Evolutionary conservation across 2,888 invertebrate genomes (phyloP).

Genomic region (Leptopilina drosophilae): DNA sequence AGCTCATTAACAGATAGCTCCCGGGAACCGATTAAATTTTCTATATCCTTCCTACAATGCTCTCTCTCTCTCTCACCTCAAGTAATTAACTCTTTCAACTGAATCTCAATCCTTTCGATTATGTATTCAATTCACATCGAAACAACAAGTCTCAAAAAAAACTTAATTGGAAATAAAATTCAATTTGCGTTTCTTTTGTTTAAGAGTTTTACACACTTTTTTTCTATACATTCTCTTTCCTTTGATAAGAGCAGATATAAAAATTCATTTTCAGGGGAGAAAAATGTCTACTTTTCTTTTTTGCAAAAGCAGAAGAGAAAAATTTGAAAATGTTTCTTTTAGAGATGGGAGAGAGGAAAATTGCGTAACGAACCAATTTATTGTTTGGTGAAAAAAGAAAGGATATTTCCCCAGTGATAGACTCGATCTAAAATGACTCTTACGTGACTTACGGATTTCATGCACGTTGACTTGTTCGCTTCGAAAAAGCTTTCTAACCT

Average conservation of each 20-base stretch:
- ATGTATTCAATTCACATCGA: not conserved
- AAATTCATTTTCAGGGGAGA: no score
- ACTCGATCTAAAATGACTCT: constrained; percentile 9
- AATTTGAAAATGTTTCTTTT: not conserved
- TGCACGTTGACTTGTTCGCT: constrained; percentile 1
- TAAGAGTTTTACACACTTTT: no score
- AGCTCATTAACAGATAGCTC: constrained; percentile 39
- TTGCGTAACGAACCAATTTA: constrained; percentile 18
- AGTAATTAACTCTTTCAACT: constrained; percentile 24
- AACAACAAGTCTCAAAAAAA: not conserved
- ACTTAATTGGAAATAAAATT: not conserved
- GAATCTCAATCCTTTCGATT: not conserved
- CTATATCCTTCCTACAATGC: not conserved
- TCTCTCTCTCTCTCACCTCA: not conserved
- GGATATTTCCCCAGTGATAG: constrained; percentile 27
- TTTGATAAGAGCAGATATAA: no score
- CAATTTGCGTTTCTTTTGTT: not conserved
- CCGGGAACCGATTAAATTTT: constrained; percentile 25
- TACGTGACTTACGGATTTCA: constrained; percentile 36
- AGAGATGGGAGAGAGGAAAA: no score
- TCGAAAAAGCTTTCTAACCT: constrained; percentile 9
- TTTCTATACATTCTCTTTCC: no score
- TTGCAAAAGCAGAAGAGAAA: not conserved
- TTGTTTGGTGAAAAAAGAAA: not conserved
- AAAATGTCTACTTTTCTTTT: no score